phyloP scores from a whole-genome alignment of 2,888 invertebrate species.

The Coecobrya sp. region DNA sequence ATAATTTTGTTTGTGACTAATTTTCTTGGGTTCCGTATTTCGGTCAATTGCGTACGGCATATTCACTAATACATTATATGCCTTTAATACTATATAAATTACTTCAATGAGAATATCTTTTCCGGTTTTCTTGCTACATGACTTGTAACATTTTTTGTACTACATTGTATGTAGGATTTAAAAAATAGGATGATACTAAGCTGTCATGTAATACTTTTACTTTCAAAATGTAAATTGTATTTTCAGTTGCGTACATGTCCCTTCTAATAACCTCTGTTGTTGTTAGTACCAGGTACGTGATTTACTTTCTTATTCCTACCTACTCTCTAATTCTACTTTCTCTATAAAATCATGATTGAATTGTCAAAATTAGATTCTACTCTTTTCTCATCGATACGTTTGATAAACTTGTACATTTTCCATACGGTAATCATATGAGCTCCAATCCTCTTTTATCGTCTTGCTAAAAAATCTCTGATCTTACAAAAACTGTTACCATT shows the following conservation, averaged over 20 bases:
- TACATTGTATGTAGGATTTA: constrained; percentile 57
- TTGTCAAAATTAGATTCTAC: not conserved
- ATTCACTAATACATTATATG: not conserved
- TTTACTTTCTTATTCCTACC: not conserved
- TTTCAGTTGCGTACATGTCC: constrained; percentile 10
- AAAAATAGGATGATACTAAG: constrained; percentile 12
- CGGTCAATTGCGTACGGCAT: not conserved
- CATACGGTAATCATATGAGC: not conserved
- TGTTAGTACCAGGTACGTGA: constrained; percentile 70
- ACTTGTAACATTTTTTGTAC: constrained; percentile 67
- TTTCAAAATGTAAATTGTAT: constrained; percentile 37
- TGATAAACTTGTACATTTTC: not conserved
- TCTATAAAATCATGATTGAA: constrained; percentile 5
- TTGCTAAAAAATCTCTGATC: constrained; percentile 27
- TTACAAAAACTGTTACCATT: not conserved
- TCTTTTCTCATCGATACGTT: not conserved
- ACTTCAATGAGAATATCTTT: not conserved
- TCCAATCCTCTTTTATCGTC: not conserved
- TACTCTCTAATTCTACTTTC: not conserved
- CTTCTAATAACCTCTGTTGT: no score
- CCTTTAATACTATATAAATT: constrained; percentile 3
- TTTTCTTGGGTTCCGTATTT: not conserved
- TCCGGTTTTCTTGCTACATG: constrained; percentile 18
- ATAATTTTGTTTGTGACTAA: not conserved
- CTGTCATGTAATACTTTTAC: constrained; percentile 27